phyloP scores from a whole-genome alignment of 2,888 invertebrate genomes.

The Perithous albicinctus region DNA sequence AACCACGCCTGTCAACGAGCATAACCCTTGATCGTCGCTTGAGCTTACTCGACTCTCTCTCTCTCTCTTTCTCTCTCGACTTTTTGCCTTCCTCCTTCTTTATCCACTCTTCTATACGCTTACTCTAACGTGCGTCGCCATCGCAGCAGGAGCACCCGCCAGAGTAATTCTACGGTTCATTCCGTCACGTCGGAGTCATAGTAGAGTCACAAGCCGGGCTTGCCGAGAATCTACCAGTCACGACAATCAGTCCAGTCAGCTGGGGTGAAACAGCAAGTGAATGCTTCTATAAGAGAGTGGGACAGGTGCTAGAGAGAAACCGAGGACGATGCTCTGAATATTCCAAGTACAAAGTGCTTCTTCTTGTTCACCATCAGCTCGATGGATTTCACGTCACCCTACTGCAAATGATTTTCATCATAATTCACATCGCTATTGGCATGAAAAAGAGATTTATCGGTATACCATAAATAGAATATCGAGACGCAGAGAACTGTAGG shows the following conservation, averaged over 20 bases:
- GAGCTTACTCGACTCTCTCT: background rate
- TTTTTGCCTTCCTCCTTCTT: constrained; percentile 5
- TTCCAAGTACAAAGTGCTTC: constrained; percentile 16
- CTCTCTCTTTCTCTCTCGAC: background rate
- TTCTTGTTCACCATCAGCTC: background rate
- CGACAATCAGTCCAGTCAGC: constrained; percentile 18
- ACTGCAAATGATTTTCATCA: background rate
- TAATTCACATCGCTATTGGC: background rate
- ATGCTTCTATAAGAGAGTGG: constrained; percentile 2
- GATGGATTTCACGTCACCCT: constrained; percentile 14
- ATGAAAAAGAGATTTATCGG: background rate
- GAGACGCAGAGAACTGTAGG: background rate
- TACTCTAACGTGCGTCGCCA: background rate
- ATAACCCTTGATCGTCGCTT: constrained; percentile 33
- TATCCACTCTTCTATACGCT: background rate
- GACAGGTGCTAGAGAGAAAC: background rate
- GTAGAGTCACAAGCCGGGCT: background rate
- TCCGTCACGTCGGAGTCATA: constrained; percentile 5
- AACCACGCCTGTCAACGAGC: constrained; percentile 21
- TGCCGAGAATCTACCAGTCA: constrained; percentile 27
- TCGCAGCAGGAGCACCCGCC: background rate
- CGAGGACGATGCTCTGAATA: background rate
- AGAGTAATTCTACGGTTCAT: background rate
- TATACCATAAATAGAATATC: background rate
- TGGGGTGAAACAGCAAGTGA: background rate